phyloP scores from a whole-genome alignment of 2,113 vertebrate species.

The Columbina picui region DNA sequence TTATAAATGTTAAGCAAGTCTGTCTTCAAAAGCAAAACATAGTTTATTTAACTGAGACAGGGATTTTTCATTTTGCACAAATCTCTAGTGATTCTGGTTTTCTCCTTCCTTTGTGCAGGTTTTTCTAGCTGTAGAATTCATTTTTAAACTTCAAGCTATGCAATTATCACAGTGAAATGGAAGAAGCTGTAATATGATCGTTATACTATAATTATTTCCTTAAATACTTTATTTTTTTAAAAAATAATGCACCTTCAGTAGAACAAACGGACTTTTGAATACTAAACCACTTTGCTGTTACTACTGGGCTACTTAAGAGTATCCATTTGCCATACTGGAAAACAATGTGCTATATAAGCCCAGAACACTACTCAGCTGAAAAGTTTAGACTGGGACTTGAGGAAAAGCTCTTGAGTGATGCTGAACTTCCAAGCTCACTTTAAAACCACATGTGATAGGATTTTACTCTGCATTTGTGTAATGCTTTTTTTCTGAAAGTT shows the following conservation, averaged over 20 bases:
- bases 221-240: background rate
- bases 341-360: background rate
- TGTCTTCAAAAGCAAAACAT: background rate
- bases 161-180: background rate
- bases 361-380: background rate
- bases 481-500: background rate
- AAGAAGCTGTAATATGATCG: background rate
- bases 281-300: background rate
- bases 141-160: background rate
- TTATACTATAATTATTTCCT: background rate
- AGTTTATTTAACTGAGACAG: background rate
- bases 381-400: background rate
- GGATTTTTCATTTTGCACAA: background rate
- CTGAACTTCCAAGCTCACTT: background rate
- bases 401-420: background rate
- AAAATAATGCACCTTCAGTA: background rate
- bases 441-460: background rate
- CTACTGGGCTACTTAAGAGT: background rate
- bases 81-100: background rate
- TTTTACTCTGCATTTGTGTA: background rate
- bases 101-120: background rate
- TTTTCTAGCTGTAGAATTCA: background rate
- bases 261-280: background rate
- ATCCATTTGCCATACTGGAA: background rate
- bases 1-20: background rate